Percentiles rank a stretch among this genome's conserved stretches.
phyloP scores from a whole-genome alignment of 2,797 vertebrate genomes.

The Lutjanus argentimaculatus region DNA sequence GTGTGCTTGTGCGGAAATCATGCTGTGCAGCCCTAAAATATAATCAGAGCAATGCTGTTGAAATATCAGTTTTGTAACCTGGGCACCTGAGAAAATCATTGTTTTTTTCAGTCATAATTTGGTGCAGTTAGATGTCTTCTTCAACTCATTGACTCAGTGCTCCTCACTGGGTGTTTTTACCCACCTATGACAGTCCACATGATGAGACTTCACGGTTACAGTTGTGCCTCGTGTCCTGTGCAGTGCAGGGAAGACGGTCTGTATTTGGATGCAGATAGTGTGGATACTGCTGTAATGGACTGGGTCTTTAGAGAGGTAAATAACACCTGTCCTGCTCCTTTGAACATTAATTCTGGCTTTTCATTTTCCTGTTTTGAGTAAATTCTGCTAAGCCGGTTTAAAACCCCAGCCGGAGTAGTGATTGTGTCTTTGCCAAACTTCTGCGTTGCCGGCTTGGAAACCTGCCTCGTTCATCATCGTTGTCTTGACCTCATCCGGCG shows the following conservation, averaged over 20 bases:
- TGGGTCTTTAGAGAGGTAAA: conserved; percentile 10
- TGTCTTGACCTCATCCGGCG: conserved; percentile 46
- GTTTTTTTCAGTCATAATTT: not conserved
- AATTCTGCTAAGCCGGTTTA: conserved; percentile 43
- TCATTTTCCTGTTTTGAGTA: conserved; percentile 32
- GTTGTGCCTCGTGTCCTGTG: not conserved
- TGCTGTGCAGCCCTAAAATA: too few relatives aligned
- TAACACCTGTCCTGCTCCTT: conserved; percentile 29
- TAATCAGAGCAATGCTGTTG: not conserved
- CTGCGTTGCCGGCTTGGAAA: conserved; percentile 24
- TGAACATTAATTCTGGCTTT: conserved; percentile 41
- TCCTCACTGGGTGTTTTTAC: not conserved
- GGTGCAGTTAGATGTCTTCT: not conserved
- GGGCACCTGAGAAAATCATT: not conserved
- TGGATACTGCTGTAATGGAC: not conserved
- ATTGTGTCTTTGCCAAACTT: conserved; percentile 43
- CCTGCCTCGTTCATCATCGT: conserved; percentile 30
- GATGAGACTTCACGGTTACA: not conserved
- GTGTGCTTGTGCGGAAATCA: too few relatives aligned
- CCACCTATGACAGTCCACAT: not conserved
- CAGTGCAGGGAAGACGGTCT: not conserved
- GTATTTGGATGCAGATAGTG: conserved; percentile 1
- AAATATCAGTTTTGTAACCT: not conserved
- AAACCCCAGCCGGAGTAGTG: conserved; percentile 17
- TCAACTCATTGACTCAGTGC: not conserved